Evolutionary conservation across 2,113 vertebrate species (phyloP).

Genomic region (Falcunculus frontatus): DNA sequence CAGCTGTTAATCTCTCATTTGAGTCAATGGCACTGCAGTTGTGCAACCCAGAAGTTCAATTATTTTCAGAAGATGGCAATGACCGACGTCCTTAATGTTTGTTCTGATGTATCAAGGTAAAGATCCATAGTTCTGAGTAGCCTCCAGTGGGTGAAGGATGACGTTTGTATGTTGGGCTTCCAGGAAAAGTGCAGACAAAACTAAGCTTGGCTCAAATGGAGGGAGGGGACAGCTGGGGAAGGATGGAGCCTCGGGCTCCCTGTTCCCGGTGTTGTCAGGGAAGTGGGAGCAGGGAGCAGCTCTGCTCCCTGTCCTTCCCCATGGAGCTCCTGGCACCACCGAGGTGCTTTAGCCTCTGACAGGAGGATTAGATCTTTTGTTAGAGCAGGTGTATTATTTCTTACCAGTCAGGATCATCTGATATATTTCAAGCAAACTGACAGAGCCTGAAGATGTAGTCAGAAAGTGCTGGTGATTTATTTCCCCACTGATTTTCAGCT

Average conservation of each 20-base stretch:
- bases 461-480: neutral
- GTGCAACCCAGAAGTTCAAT: neutral
- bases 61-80: neutral
- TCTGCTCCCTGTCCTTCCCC: neutral
- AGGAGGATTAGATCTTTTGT: neutral
- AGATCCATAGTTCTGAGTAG: neutral
- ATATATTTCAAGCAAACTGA: neutral
- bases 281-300: neutral
- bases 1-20: neutral
- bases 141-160: too few relatives aligned
- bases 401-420: neutral
- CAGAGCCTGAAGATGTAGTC: neutral
- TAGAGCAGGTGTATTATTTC: neutral
- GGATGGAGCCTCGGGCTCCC: fast-evolving
- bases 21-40: neutral
- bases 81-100: fast-evolving
- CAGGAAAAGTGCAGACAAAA: neutral
- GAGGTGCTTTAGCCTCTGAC: fast-evolving
- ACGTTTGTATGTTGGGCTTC: neutral
- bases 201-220: neutral
- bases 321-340: neutral
- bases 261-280: neutral
- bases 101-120: neutral
- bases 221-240: fast-evolving
- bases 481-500: neutral